A percentile compares a stretch with the other conserved stretches of the same genome.
These are phyloP conservation scores for Poecilia latipinna DNA, from an alignment of 2,113 vertebrate species.

Conservation along the genomic window DNA sequence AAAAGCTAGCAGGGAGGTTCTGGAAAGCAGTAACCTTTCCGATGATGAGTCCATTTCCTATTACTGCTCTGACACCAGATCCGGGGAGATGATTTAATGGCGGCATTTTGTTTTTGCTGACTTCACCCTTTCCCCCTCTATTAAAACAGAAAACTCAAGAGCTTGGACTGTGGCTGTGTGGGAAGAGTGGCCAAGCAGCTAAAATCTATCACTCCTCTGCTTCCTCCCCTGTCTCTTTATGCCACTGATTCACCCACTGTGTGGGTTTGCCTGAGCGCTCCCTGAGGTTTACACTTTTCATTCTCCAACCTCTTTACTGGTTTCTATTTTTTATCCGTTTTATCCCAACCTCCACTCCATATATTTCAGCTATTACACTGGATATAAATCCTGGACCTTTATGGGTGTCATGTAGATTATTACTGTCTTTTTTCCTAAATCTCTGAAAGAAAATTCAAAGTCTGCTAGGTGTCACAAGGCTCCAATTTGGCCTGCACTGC, in stretches of 20 bases:
- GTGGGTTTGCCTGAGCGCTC: conserved; percentile 42
- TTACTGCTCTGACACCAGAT: conserved; percentile 89
- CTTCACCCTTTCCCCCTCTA: conserved; percentile 76
- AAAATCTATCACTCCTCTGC: conserved; percentile 77
- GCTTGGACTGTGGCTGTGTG: conserved; percentile 70
- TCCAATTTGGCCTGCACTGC: conserved; percentile 22
- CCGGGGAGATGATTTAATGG: conserved; percentile 91
- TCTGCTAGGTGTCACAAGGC: not conserved
- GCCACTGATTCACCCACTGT: conserved; percentile 48
- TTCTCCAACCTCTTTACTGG: conserved; percentile 10
- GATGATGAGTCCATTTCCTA: conserved; percentile 87
- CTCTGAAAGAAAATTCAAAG: conserved; percentile 6
- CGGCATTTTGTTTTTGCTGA: conserved; percentile 97
- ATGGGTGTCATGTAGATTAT: conserved; percentile 45
- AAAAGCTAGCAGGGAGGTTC: conserved; percentile 78
- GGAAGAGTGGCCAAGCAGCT: conserved; percentile 83
- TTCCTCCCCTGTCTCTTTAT: conserved; percentile 58
- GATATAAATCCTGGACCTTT: conserved; percentile 16
- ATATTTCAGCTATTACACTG: conserved; percentile 35
- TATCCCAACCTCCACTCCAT: conserved; percentile 1
- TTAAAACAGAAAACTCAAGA: conserved; percentile 82
- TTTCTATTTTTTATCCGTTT: conserved; percentile 18
- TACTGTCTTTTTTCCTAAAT: conserved; percentile 24
- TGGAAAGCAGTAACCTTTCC: conserved; percentile 90
- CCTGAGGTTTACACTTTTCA: conserved; percentile 17